Conservation (phyloP, 2,113 vertebrate species). For the Brevimyrus niger region DNA sequence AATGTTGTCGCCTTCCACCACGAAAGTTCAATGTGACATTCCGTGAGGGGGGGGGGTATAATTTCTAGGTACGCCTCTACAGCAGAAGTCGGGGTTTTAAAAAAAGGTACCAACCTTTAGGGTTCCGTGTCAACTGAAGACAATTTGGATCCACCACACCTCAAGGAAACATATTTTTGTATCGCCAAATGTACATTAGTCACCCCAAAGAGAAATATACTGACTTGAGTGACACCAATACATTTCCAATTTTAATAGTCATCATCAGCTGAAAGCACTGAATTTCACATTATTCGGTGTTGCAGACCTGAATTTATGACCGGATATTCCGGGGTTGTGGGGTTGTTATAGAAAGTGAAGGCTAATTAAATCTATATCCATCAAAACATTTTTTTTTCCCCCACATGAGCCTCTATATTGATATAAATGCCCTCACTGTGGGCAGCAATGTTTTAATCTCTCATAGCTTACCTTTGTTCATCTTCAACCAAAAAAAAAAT, state of each 20-base stretch:
- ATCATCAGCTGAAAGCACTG: background rate
- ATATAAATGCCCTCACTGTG: background rate
- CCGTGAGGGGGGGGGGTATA: background rate
- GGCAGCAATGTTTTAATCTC: background rate
- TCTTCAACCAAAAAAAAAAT: background rate
- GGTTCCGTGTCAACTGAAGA: background rate
- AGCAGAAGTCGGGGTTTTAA: background rate
- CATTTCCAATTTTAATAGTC: background rate
- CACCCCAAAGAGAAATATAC: background rate
- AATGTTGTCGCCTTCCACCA: too few species aligned
- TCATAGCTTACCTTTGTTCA: background rate
- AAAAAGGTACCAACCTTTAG: background rate
- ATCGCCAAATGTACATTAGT: background rate
- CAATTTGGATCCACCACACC: background rate
- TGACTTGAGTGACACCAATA: background rate
- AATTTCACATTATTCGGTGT: background rate
- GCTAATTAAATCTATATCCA: background rate
- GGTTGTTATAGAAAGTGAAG: background rate
- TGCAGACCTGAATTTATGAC: conserved; percentile 4
- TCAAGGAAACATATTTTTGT: background rate
- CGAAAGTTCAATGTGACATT: background rate
- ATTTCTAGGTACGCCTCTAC: background rate
- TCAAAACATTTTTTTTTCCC: background rate
- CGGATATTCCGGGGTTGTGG: background rate
- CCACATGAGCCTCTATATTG: background rate